phyloP scores from a whole-genome alignment of 2,888 invertebrate species.

The Dryocosmus kuriphilus region DNA sequence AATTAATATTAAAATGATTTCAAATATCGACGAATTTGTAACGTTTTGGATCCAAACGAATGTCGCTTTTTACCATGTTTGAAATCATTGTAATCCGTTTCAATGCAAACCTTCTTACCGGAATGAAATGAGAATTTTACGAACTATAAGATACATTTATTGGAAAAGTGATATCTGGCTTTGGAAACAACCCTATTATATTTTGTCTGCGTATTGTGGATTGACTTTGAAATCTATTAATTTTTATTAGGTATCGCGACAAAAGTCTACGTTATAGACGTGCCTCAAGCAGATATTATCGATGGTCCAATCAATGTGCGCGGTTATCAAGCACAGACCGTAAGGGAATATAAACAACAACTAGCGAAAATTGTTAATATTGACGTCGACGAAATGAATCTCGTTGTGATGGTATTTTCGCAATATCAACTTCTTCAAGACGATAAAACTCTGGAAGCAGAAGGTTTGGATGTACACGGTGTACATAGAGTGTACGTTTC shows the following conservation, averaged over 20 bases:
- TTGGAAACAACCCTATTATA: background rate
- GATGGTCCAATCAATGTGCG: slow-evolving; percentile 82
- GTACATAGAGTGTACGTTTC: slow-evolving; percentile 79
- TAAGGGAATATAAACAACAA: slow-evolving; percentile 80
- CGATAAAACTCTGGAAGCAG: slow-evolving; percentile 75
- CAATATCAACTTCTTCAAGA: slow-evolving; percentile 74
- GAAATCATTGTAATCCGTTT: too few species aligned
- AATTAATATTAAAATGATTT: too few species aligned
- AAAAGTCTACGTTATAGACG: slow-evolving; percentile 83
- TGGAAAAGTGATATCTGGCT: too few species aligned
- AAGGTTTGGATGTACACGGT: slow-evolving; percentile 69
- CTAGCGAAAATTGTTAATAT: slow-evolving; percentile 79
- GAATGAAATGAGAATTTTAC: too few species aligned
- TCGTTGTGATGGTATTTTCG: slow-evolving; percentile 77
- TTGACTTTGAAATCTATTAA: background rate
- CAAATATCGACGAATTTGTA: too few species aligned
- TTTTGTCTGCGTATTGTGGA: background rate
- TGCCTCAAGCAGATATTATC: slow-evolving; percentile 81
- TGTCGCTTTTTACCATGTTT: too few species aligned
- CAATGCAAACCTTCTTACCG: too few species aligned
- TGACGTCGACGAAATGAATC: slow-evolving; percentile 75
- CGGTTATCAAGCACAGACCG: slow-evolving; percentile 80
- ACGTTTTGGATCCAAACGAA: too few species aligned
- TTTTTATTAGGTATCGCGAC: slow-evolving; percentile 77
- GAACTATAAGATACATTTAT: too few species aligned